These are phyloP conservation scores for Netelia melanura DNA, from an alignment of 2,888 invertebrate species.

Conservation along the genomic window DNA sequence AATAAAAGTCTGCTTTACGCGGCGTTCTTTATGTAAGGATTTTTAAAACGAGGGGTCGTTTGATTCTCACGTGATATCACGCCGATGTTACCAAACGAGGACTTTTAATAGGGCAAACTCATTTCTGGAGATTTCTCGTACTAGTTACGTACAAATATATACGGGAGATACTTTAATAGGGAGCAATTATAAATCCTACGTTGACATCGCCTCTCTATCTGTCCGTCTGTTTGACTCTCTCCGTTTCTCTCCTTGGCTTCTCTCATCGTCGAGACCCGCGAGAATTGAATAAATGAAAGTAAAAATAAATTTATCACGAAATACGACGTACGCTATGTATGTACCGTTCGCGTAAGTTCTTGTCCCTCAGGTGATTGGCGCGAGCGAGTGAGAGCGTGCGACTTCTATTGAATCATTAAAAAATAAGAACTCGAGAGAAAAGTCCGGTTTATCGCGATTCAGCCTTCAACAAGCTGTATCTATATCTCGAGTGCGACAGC, in stretches of 20 bases:
- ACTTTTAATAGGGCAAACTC: constrained; percentile 6
- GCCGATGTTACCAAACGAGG: neutral
- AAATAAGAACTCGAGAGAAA: neutral
- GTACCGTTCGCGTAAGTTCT: neutral
- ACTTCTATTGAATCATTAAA: constrained; percentile 58
- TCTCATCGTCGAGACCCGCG: constrained; percentile 8
- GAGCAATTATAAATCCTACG: constrained; percentile 30
- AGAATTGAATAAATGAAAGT: constrained; percentile 61
- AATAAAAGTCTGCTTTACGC: constrained; percentile 10
- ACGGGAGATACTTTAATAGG: neutral
- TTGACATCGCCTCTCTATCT: neutral
- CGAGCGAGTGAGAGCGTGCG: constrained; percentile 62
- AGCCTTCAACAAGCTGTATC: constrained; percentile 62
- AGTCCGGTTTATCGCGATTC: constrained; percentile 62
- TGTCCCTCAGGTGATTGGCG: constrained; percentile 12
- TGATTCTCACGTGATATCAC: constrained; percentile 35
- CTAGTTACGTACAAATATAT: constrained; percentile 12
- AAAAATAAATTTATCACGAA: constrained; percentile 55
- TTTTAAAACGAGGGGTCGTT: constrained; percentile 18
- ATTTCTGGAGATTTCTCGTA: constrained; percentile 11
- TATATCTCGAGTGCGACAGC: constrained; percentile 39
- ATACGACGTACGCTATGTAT: neutral
- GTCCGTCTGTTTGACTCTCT: neutral
- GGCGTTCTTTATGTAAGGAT: constrained; percentile 50
- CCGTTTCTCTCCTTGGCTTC: constrained; percentile 14